A percentile compares a stretch with the other conserved stretches of the same genome.
Conservation (phyloP, 2,113 vertebrate genomes). For the Perca schrenkii region DNA sequence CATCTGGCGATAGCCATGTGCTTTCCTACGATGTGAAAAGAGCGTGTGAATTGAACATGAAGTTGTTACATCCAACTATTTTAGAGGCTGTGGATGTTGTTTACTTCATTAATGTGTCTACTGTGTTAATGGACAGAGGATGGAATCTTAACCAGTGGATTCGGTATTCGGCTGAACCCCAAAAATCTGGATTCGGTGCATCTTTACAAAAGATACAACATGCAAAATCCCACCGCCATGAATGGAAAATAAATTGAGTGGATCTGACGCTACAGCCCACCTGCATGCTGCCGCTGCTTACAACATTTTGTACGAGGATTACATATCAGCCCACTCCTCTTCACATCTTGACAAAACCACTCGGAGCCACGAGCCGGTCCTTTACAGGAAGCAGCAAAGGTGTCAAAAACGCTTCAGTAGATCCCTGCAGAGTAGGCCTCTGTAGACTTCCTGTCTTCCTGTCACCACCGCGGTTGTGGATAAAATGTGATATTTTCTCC, state of each 20-base stretch:
- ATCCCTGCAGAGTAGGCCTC: slow-evolving; percentile 32
- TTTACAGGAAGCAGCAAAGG: slow-evolving; percentile 30
- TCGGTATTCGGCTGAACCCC: too few species aligned
- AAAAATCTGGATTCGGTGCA: too few species aligned
- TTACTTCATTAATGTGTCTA: too few species aligned
- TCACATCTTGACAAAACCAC: slow-evolving; percentile 43
- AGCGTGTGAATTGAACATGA: too few species aligned
- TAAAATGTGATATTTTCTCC: slow-evolving; percentile 20
- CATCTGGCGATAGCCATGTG: too few species aligned
- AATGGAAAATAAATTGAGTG: slow-evolving; percentile 17
- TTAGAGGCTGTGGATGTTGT: too few species aligned
- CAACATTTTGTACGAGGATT: slow-evolving; percentile 13
- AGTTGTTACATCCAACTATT: too few species aligned
- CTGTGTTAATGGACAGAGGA: too few species aligned
- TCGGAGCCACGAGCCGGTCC: neutral
- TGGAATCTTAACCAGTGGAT: too few species aligned
- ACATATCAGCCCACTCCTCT: slow-evolving; percentile 25
- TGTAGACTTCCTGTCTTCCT: slow-evolving; percentile 34
- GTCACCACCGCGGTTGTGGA: slow-evolving; percentile 16
- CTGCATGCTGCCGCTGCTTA: neutral
- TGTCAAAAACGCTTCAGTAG: slow-evolving; percentile 29
- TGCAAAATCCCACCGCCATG: neutral
- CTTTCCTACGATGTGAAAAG: too few species aligned
- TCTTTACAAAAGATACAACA: neutral
- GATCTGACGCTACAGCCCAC: slow-evolving; percentile 19